phyloP scores from a whole-genome alignment of 1,140 invertebrate genomes.

The Chelonus insularis region DNA sequence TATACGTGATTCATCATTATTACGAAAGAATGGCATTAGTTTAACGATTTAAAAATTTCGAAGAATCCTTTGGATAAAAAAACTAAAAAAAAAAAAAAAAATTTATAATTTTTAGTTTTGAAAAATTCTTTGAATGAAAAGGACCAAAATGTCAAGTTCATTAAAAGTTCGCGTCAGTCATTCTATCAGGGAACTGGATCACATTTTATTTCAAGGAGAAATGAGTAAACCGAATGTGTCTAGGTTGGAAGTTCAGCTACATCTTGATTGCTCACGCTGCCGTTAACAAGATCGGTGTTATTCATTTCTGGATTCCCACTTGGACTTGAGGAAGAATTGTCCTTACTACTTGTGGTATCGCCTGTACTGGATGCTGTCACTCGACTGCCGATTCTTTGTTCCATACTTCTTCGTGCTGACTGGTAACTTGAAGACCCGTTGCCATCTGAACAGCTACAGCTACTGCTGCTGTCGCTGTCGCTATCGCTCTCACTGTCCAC shows the following conservation, averaged over 20 bases:
- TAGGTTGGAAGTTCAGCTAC: not conserved
- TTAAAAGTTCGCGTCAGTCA: not conserved
- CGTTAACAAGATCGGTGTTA: not conserved
- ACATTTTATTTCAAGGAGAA: not conserved
- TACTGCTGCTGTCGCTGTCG: constrained; percentile 45
- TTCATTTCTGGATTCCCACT: not conserved
- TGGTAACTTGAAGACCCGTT: not conserved
- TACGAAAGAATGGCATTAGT: not conserved
- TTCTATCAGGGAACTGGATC: not conserved
- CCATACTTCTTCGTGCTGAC: not conserved
- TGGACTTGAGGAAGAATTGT: not conserved
- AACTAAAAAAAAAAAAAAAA: no score
- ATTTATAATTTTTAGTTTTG: no score
- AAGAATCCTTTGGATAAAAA: no score
- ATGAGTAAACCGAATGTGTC: not conserved
- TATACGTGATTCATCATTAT: not conserved
- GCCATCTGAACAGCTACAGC: constrained; percentile 33
- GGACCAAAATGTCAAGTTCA: not conserved
- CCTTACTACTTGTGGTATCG: not conserved
- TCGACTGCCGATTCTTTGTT: not conserved
- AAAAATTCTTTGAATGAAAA: no score
- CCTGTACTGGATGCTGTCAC: not conserved
- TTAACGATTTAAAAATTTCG: not conserved
- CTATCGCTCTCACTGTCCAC: constrained; percentile 65
- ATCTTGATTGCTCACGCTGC: not conserved